phyloP scores from a whole-genome alignment of 2,113 vertebrate species.

The Cynoglossus semilaevis region DNA sequence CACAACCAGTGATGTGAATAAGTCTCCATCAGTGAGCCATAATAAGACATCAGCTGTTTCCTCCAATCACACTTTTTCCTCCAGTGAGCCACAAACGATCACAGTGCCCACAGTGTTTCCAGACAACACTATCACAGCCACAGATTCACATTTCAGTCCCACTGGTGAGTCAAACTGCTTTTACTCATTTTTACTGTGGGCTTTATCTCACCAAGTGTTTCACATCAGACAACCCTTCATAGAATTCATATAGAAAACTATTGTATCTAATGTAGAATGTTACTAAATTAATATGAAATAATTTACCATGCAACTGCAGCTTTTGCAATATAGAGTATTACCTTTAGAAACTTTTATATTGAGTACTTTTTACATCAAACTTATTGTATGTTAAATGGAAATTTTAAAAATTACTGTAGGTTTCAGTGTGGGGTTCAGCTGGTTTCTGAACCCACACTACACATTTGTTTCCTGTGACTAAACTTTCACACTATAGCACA shows the following conservation, averaged over 20 bases:
- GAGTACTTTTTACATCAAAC: background rate
- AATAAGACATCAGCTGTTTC: background rate
- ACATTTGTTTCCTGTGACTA: slow-evolving; percentile 42
- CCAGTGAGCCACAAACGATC: slow-evolving; percentile 3
- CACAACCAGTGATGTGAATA: slow-evolving; percentile 1
- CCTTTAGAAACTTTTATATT: too few species aligned
- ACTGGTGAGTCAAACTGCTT: slow-evolving; percentile 25
- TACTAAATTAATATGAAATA: too few species aligned
- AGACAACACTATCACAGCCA: background rate
- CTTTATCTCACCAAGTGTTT: background rate
- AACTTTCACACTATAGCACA: background rate
- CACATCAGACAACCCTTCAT: too few species aligned
- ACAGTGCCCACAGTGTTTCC: slow-evolving; percentile 7
- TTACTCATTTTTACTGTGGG: background rate
- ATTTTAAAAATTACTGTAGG: background rate
- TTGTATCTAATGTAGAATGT: too few species aligned
- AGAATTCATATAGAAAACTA: too few species aligned
- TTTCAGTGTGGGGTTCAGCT: slow-evolving; percentile 1
- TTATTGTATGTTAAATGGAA: slow-evolving; percentile 2
- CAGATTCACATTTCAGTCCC: slow-evolving; percentile 5
- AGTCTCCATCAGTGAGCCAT: slow-evolving; percentile 9
- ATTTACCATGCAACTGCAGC: too few species aligned
- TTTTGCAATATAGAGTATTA: too few species aligned
- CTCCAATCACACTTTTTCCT: background rate
- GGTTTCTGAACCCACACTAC: slow-evolving; percentile 1